Percentiles rank a stretch among this genome's conserved stretches.
Conservation (phyloP, 1,140 invertebrate genomes). For the Zaprionus davidi region DNA sequence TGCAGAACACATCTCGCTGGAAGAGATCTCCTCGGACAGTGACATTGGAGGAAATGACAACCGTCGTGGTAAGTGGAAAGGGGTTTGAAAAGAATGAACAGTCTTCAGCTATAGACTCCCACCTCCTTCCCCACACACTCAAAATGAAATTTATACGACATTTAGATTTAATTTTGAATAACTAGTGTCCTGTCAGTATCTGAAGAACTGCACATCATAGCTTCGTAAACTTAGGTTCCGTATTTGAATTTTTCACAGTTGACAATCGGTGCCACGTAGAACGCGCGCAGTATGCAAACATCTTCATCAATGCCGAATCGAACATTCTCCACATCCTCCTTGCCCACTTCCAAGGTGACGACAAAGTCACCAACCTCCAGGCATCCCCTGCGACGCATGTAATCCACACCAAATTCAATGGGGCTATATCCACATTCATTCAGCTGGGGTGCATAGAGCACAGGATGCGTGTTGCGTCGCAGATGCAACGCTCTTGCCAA, state of each 20-base stretch:
- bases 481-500: conserved; percentile 63
- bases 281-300: conserved; percentile 72
- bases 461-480: conserved; percentile 62
- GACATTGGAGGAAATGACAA: conserved; percentile 70
- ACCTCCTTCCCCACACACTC: not conserved
- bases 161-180: conserved; percentile 55
- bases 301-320: conserved; percentile 66
- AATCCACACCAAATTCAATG: conserved; percentile 78
- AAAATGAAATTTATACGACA: not conserved
- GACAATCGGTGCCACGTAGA: conserved; percentile 65
- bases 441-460: conserved; percentile 65
- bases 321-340: conserved; percentile 70
- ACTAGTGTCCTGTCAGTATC: not conserved
- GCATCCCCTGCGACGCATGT: conserved; percentile 63
- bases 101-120: too few relatives aligned
- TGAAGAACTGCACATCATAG: conserved; percentile 53
- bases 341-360: conserved; percentile 70
- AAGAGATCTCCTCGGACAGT: conserved; percentile 86
- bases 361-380: conserved; percentile 77
- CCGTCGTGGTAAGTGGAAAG: conserved; percentile 50
- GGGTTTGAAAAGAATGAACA: not conserved
- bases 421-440: conserved; percentile 63
- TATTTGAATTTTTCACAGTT: conserved; percentile 76
- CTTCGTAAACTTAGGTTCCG: conserved; percentile 41
- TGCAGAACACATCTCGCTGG: conserved; percentile 86